Conservation (phyloP, 2,113 vertebrate genomes). For the Mesitornis unicolor region DNA sequence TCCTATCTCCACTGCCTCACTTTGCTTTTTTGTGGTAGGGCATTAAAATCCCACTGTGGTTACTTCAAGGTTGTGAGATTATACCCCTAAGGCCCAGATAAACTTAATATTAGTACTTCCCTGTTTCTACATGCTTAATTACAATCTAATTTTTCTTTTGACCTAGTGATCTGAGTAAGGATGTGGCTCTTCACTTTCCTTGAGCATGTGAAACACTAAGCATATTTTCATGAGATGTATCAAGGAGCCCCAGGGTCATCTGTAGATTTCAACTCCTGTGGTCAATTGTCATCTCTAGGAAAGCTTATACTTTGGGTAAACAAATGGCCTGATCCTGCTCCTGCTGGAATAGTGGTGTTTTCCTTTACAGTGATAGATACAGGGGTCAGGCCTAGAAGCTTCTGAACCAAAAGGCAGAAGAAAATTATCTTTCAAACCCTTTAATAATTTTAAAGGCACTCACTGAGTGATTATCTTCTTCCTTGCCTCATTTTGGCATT, state of each 20-base stretch:
- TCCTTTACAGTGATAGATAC: background rate
- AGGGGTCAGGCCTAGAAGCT: background rate
- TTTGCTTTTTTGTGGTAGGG: background rate
- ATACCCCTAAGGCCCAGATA: background rate
- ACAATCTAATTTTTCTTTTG: background rate
- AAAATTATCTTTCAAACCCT: background rate
- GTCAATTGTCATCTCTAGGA: background rate
- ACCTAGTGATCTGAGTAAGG: background rate
- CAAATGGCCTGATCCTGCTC: background rate
- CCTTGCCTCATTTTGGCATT: background rate
- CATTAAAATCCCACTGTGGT: background rate
- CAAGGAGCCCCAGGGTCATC: background rate
- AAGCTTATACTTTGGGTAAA: background rate
- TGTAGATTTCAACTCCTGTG: background rate
- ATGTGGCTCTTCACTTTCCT: background rate
- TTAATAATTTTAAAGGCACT: conserved; percentile 13
- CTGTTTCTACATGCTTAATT: background rate
- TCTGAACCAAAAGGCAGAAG: background rate
- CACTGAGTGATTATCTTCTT: background rate
- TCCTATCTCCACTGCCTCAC: background rate
- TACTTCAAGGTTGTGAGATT: background rate
- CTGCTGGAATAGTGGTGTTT: background rate
- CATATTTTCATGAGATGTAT: background rate
- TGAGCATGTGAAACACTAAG: background rate
- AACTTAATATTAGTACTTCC: background rate